Conservation (phyloP, 2,113 vertebrate genomes). For the Elephas maximus region DNA sequence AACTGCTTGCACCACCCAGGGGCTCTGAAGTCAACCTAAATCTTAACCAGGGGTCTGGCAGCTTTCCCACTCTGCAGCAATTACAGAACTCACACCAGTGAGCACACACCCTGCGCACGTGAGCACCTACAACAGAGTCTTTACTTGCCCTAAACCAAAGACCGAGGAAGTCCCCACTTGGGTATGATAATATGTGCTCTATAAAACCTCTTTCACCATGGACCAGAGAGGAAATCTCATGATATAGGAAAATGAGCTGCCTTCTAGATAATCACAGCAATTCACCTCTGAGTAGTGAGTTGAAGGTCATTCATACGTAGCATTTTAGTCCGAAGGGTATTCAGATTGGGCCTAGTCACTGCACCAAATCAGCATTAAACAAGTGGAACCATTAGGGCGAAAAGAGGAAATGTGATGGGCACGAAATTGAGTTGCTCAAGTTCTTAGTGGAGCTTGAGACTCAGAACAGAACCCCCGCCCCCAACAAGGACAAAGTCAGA, state of each 20-base stretch:
- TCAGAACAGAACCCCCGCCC: background rate
- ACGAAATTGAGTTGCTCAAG: background rate
- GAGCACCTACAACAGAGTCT: background rate
- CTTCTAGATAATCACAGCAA: background rate
- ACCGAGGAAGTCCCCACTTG: background rate
- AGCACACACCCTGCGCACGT: rapidly evolving
- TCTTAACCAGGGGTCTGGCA: background rate
- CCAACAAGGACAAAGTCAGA: background rate
- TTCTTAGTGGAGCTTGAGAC: background rate
- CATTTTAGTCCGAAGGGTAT: background rate
- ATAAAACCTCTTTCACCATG: background rate
- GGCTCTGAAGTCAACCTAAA: background rate
- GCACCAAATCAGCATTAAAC: background rate
- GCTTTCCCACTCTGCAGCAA: background rate
- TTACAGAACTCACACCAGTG: background rate
- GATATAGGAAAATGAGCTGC: background rate
- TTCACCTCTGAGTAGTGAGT: background rate
- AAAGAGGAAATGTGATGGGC: background rate
- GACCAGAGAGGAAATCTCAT: background rate
- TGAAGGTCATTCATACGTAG: background rate
- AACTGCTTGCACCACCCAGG: background rate
- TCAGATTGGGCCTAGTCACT: background rate
- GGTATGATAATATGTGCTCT: rapidly evolving
- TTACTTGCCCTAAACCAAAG: background rate
- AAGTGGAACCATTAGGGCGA: background rate